A percentile compares a stretch with the other conserved stretches of the same genome.
These are phyloP conservation scores for Oedothorax gibbosus DNA, from an alignment of 1,140 invertebrate species.

Conservation along the genomic window DNA sequence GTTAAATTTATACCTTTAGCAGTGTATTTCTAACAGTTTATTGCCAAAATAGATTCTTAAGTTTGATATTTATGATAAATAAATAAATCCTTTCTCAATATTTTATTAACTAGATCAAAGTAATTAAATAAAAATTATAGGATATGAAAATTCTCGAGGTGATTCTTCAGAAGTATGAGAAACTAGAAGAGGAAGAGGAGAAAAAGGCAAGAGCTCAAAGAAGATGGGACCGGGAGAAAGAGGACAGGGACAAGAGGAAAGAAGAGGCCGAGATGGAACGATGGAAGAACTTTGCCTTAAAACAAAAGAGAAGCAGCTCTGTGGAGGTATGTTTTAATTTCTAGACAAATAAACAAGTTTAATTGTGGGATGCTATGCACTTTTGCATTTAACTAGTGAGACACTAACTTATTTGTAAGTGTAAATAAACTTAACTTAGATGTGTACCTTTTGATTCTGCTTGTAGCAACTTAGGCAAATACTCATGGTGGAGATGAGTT, in stretches of 20 bases:
- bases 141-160: constrained; percentile 62
- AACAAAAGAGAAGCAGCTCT: constrained; percentile 54
- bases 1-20: too few species aligned
- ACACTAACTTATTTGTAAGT: background rate
- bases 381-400: background rate
- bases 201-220: constrained; percentile 46
- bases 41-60: too few species aligned
- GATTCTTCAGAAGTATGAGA: constrained; percentile 62
- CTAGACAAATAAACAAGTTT: background rate
- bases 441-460: too few species aligned
- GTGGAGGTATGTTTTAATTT: constrained; percentile 37
- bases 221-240: constrained; percentile 56
- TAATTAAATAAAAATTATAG: constrained; percentile 51
- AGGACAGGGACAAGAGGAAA: constrained; percentile 44
- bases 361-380: background rate
- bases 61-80: too few species aligned
- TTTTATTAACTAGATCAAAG: constrained; percentile 38
- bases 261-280: constrained; percentile 55
- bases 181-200: constrained; percentile 57
- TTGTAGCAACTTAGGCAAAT: too few species aligned
- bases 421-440: too few species aligned
- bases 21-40: too few species aligned
- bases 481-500: too few species aligned
- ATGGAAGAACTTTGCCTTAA: constrained; percentile 58
- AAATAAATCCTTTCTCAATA: too few species aligned